These are phyloP conservation scores for Agonopterix arenella DNA, from an alignment of 2,888 invertebrate genomes.

Conservation along the genomic window DNA sequence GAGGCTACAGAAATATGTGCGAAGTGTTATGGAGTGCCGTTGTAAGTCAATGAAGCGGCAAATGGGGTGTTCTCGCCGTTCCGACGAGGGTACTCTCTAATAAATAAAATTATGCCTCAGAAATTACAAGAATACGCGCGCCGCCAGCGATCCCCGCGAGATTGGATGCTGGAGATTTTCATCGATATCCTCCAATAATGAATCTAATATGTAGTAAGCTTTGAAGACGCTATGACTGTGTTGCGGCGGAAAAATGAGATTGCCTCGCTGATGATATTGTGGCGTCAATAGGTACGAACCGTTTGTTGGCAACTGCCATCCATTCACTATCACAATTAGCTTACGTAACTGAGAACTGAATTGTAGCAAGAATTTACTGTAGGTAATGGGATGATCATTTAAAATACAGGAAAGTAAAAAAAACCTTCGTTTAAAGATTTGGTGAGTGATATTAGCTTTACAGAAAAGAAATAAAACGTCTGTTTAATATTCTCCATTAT, in stretches of 20 bases:
- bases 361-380: too few species aligned
- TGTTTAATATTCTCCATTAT: too few species aligned
- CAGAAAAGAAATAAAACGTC: too few species aligned
- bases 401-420: background rate
- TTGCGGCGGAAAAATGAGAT: slow-evolving; percentile 39
- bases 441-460: too few species aligned
- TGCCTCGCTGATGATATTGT: slow-evolving; percentile 21
- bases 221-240: slow-evolving; percentile 29
- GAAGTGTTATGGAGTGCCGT: slow-evolving; percentile 75
- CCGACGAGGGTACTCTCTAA: slow-evolving; percentile 67
- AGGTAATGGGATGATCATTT: background rate
- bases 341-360: slow-evolving; percentile 1
- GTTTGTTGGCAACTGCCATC: slow-evolving; percentile 14
- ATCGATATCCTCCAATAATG: slow-evolving; percentile 68
- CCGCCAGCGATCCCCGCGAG: slow-evolving; percentile 59
- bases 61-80: slow-evolving; percentile 70
- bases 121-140: slow-evolving; percentile 74
- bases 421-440: too few species aligned
- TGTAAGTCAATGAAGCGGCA: slow-evolving; percentile 77
- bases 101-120: slow-evolving; percentile 76
- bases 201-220: slow-evolving; percentile 67
- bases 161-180: slow-evolving; percentile 70
- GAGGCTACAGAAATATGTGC: slow-evolving; percentile 75
- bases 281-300: slow-evolving; percentile 19
- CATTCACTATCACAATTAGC: slow-evolving; percentile 18